Conservation (phyloP, 1,140 invertebrate genomes). For the Tetranychus urticae region DNA sequence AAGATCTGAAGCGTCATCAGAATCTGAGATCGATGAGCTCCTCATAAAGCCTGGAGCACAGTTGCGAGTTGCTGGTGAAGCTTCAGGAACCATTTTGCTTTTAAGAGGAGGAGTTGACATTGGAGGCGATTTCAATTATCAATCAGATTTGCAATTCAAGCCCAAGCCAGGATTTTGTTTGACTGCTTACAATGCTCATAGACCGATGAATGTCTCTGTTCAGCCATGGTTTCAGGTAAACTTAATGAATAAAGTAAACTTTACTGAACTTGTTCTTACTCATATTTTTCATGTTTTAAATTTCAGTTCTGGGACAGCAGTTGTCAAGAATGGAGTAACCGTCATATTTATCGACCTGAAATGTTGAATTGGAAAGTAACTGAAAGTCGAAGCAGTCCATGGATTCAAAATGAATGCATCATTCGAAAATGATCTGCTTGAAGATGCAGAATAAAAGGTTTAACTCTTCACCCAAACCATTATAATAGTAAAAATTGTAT, state of each 20-base stretch:
- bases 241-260: no score
- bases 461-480: no score
- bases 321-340: constrained; percentile 1
- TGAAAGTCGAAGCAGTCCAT: not conserved
- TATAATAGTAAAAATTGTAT: no score
- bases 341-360: not conserved
- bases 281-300: not conserved
- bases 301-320: not conserved
- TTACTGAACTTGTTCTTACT: not conserved
- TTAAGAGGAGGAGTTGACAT: constrained; percentile 1
- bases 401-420: constrained; percentile 3
- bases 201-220: constrained; percentile 5
- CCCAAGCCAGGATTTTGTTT: constrained; percentile 2
- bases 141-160: not conserved
- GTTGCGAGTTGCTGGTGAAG: constrained; percentile 9
- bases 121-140: constrained; percentile 4
- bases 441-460: no score
- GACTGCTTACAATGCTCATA: not conserved
- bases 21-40: not conserved
- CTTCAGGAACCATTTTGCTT: constrained; percentile 4
- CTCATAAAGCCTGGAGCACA: constrained; percentile 1
- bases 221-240: constrained; percentile 4
- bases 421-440: not conserved
- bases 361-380: not conserved
- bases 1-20: not conserved